Evolutionary conservation across 2,113 vertebrate genomes (phyloP).

Genomic region (Rhinoptilus africanus): DNA sequence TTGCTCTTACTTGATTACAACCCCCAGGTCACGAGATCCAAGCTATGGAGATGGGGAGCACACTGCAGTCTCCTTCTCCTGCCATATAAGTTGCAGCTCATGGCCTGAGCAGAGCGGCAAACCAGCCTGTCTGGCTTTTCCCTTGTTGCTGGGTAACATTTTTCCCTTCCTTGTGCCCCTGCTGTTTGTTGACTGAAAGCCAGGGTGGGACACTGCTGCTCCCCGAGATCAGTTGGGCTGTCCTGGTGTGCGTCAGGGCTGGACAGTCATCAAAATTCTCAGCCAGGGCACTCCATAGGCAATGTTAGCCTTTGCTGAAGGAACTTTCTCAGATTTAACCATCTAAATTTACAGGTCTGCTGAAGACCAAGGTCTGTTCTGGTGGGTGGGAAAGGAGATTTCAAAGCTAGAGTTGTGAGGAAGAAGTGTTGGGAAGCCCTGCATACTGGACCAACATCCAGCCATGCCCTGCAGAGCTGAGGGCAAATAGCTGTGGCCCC

Average conservation of each 20-base stretch:
- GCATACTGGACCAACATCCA: too few relatives aligned
- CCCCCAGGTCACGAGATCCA: background rate
- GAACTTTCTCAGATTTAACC: background rate
- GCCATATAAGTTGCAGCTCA: background rate
- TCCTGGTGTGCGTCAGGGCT: background rate
- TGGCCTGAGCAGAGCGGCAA: background rate
- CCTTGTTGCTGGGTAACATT: background rate
- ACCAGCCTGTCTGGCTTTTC: background rate
- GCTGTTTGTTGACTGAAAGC: background rate
- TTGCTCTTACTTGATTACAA: background rate
- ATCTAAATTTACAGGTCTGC: background rate
- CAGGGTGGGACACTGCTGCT: background rate
- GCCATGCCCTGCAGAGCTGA: background rate
- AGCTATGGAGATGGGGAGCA: background rate
- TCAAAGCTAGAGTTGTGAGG: background rate
- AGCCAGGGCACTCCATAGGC: background rate
- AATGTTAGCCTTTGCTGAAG: background rate
- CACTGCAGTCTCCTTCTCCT: background rate
- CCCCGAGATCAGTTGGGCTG: background rate
- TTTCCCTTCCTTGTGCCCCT: background rate
- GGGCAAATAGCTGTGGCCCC: accelerated
- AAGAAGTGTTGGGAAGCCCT: background rate
- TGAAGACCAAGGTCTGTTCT: background rate
- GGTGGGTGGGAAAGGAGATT: background rate
- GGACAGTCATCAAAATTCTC: background rate